Evolutionary conservation across 2,888 invertebrate genomes (phyloP).

Genomic region (Drosophila monieri): DNA sequence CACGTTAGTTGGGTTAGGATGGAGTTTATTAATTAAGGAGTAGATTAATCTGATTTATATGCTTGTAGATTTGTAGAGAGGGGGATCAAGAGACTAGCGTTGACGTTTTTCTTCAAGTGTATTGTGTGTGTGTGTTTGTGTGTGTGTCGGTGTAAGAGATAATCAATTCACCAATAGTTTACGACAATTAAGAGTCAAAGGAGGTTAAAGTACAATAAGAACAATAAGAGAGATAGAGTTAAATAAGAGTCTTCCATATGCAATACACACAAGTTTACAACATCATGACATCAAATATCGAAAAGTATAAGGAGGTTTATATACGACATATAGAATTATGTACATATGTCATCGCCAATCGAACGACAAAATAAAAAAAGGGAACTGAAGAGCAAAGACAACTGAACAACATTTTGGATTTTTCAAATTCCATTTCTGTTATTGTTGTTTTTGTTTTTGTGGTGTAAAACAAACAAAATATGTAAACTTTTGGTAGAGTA

Average conservation of each 20-base stretch:
- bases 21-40: no score
- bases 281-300: slow-evolving; percentile 75
- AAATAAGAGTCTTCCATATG: slow-evolving; percentile 59
- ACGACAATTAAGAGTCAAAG: slow-evolving; percentile 64
- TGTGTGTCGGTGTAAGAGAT: slow-evolving; percentile 41
- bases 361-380: slow-evolving; percentile 41
- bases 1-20: slow-evolving; percentile 4
- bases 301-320: slow-evolving; percentile 52
- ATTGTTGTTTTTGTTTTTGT: slow-evolving; percentile 42
- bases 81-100: slow-evolving; percentile 14
- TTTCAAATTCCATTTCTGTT: slow-evolving; percentile 33
- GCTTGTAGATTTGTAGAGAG: slow-evolving; percentile 18
- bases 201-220: slow-evolving; percentile 62
- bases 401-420: slow-evolving; percentile 58
- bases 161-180: slow-evolving; percentile 68
- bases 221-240: slow-evolving; percentile 42
- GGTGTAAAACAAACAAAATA: slow-evolving; percentile 64
- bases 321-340: slow-evolving; percentile 51
- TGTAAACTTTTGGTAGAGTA: slow-evolving; percentile 52
- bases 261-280: slow-evolving; percentile 73
- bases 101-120: slow-evolving; percentile 39
- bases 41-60: slow-evolving; percentile 18
- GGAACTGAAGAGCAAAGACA: slow-evolving; percentile 20
- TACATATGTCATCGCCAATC: slow-evolving; percentile 64
- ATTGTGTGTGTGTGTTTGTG: slow-evolving; percentile 35